phyloP scores from a whole-genome alignment of 2,113 vertebrate species.

The Corvus moneduloides region DNA sequence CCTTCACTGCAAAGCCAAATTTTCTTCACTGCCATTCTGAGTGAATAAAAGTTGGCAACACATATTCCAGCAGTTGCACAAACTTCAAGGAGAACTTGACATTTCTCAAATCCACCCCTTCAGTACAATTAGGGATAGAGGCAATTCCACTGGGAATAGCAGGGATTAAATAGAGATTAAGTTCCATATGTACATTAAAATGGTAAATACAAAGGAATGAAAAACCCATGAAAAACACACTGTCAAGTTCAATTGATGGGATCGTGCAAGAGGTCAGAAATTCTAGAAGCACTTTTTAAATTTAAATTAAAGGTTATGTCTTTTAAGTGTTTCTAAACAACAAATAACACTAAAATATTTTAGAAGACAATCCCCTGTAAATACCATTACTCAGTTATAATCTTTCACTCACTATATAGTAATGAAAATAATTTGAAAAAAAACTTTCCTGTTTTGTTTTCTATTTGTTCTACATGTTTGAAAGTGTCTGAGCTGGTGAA shows the following conservation, averaged over 20 bases:
- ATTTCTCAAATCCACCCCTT: not conserved
- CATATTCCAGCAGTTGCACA: not conserved
- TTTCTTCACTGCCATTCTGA: not conserved
- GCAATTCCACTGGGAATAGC: not conserved
- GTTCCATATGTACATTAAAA: not conserved
- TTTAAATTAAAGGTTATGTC: not conserved
- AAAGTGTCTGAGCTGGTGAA: not conserved
- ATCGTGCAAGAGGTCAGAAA: fast-evolving
- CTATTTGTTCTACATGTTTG: not conserved
- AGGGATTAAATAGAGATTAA: not conserved
- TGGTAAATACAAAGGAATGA: not conserved
- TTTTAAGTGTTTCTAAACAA: not conserved
- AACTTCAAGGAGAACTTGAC: not conserved
- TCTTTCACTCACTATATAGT: not conserved
- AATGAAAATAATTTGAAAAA: not conserved
- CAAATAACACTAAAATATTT: not conserved
- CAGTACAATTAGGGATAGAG: not conserved
- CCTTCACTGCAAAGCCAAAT: not conserved
- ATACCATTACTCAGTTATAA: not conserved
- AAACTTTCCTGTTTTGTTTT: not conserved
- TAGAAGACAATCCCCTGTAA: not conserved
- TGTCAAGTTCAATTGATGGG: not conserved
- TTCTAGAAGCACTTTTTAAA: not conserved
- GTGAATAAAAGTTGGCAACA: not conserved
- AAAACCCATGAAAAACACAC: not conserved